Conservation (phyloP, 1,140 invertebrate species). For the Protaetia brevitarsis region DNA sequence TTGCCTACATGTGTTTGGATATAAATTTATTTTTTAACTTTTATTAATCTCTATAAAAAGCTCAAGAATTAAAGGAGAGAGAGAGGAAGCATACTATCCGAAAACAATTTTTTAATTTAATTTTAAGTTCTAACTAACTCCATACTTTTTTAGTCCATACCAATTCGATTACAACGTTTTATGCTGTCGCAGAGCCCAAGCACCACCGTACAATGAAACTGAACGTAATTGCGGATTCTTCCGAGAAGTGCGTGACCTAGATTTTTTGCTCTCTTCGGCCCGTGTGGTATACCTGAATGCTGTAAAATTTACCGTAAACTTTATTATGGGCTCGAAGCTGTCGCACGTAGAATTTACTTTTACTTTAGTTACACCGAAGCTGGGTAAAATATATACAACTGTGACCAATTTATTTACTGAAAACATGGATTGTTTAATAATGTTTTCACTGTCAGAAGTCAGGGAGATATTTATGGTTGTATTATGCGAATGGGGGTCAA, state of each 20-base stretch:
- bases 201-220: conserved; percentile 3
- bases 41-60: too few species aligned
- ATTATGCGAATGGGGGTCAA: not conserved
- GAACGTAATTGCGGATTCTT: conserved; percentile 3
- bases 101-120: not conserved
- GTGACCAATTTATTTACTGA: conserved; percentile 9
- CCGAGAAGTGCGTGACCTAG: conserved; percentile 13
- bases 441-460: conserved; percentile 8
- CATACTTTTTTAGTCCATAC: not conserved
- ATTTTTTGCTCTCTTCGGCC: conserved; percentile 4
- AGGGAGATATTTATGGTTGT: not conserved
- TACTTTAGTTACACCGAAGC: not conserved
- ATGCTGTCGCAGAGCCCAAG: not conserved
- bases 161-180: not conserved
- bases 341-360: not conserved
- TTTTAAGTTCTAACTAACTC: too few species aligned
- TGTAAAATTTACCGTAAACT: conserved; percentile 21
- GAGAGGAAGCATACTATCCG: too few species aligned
- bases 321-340: not conserved
- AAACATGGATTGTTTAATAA: conserved; percentile 9
- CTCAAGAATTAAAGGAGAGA: too few species aligned
- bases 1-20: too few species aligned
- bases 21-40: too few species aligned
- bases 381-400: not conserved
- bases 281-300: not conserved